phyloP scores from a whole-genome alignment of 2,888 invertebrate genomes.

The Ischnus inquisitorius region DNA sequence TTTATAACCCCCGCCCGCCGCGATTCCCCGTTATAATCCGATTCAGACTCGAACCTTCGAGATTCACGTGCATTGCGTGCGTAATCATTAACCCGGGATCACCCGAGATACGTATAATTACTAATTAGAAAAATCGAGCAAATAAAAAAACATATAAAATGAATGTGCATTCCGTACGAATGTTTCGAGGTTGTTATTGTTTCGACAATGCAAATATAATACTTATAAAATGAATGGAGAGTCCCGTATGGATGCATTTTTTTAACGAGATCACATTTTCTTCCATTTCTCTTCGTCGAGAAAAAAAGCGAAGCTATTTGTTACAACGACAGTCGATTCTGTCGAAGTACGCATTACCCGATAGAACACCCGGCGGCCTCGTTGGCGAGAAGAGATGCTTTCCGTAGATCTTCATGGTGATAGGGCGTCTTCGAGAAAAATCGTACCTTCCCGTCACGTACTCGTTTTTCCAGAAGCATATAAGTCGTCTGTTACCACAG shows the following conservation, averaged over 20 bases:
- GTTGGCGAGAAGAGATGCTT: constrained; percentile 41
- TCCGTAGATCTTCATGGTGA: constrained; percentile 45
- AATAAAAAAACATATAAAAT: no score
- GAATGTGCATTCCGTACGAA: no score
- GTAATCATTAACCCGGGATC: not conserved
- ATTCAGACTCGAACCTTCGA: not conserved
- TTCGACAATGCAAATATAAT: not conserved
- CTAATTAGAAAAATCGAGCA: no score
- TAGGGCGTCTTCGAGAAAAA: constrained; percentile 65
- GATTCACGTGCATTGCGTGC: no score
- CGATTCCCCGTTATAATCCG: constrained; percentile 69
- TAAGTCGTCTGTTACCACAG: constrained; percentile 72
- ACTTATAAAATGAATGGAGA: no score
- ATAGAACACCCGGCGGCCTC: constrained; percentile 3
- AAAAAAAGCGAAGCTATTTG: not conserved
- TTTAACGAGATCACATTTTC: not conserved
- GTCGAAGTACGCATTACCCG: constrained; percentile 38
- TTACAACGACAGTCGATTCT: not conserved
- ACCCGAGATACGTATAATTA: not conserved
- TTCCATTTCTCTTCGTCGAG: not conserved
- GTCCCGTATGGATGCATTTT: not conserved
- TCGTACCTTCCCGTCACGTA: constrained; percentile 74
- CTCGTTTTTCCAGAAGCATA: constrained; percentile 68
- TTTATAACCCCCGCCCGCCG: no score
- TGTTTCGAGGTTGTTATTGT: not conserved